A percentile compares a stretch with the other conserved stretches of the same genome.
These are phyloP conservation scores for Antitype chi DNA, from an alignment of 2,888 invertebrate genomes.

Conservation along the genomic window DNA sequence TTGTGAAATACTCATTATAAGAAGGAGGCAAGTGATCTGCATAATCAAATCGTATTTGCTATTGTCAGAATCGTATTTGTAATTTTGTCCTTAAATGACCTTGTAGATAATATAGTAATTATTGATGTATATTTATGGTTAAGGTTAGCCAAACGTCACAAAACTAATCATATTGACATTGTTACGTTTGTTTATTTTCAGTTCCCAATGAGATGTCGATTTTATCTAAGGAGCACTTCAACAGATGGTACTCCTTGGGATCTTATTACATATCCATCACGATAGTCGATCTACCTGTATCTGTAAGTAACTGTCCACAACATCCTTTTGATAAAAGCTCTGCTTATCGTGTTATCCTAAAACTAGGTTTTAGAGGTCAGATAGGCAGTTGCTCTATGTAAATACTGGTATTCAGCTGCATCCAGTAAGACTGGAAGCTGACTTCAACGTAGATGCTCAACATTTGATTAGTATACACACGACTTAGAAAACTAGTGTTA, in stretches of 20 bases:
- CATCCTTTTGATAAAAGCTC: background rate
- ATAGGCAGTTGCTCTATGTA: background rate
- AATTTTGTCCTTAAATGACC: background rate
- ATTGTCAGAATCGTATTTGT: background rate
- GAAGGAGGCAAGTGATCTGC: background rate
- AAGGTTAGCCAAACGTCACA: background rate
- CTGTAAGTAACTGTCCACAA: conserved; percentile 88
- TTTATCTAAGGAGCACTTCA: conserved; percentile 96
- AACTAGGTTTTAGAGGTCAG: background rate
- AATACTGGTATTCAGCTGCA: background rate
- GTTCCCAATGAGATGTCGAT: conserved; percentile 96
- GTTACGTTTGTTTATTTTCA: conserved; percentile 80
- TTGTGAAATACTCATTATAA: background rate
- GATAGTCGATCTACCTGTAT: conserved; percentile 94
- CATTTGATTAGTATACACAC: too few relatives aligned
- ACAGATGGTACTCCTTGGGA: conserved; percentile 96
- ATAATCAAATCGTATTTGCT: background rate
- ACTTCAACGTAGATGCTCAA: too few relatives aligned
- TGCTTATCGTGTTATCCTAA: background rate
- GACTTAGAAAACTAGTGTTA: too few relatives aligned
- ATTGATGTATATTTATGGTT: background rate
- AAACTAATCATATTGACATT: conserved; percentile 2
- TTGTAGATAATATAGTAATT: background rate
- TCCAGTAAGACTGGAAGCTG: too few relatives aligned
- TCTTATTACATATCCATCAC: conserved; percentile 95